Conservation (phyloP, 2,113 vertebrate species). For the Chaetops frenatus region DNA sequence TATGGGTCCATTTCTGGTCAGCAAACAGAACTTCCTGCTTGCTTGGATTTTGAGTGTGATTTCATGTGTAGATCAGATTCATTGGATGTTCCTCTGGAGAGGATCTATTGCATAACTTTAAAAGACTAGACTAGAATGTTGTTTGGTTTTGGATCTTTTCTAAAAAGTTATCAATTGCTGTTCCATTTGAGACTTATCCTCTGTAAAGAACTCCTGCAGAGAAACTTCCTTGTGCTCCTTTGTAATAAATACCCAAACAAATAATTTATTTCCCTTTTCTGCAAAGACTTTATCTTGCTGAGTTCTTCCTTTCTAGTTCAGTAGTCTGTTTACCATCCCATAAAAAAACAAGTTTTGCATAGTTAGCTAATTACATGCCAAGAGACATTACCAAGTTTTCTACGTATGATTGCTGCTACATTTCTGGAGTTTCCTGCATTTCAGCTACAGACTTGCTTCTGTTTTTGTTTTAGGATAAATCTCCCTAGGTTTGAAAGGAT, state of each 20-base stretch:
- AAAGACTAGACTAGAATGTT: neutral
- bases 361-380: neutral
- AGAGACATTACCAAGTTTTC: neutral
- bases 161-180: neutral
- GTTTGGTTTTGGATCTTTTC: neutral
- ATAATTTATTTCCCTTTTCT: neutral
- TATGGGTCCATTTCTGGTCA: neutral
- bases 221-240: neutral
- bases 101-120: neutral
- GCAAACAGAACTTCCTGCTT: neutral
- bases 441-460: neutral
- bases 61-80: neutral
- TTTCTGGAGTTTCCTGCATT: neutral
- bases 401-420: neutral
- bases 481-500: constrained; percentile 85
- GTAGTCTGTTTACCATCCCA: neutral
- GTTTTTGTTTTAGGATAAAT: constrained; percentile 76
- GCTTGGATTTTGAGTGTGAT: neutral
- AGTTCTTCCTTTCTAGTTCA: neutral
- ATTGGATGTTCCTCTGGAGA: neutral
- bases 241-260: neutral
- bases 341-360: neutral
- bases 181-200: neutral
- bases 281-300: neutral
- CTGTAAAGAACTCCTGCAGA: neutral